Percentiles rank a stretch among this genome's conserved stretches.
Conservation (phyloP, 2,113 vertebrate species). For the Heterochromis multidens region DNA sequence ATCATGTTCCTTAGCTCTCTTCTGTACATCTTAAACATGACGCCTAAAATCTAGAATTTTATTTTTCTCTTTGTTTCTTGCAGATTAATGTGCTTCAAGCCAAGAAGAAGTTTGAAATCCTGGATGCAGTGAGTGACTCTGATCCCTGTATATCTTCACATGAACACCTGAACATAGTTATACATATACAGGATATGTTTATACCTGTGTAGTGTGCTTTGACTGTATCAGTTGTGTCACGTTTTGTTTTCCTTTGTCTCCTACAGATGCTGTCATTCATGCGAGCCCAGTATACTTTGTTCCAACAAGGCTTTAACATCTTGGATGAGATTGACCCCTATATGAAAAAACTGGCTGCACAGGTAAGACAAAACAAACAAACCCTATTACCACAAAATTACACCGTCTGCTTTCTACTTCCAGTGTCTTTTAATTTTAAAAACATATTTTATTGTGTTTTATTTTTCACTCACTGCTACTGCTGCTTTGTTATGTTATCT, state of each 20-base stretch:
- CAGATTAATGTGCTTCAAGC: constrained; percentile 83
- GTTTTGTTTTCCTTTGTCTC: neutral
- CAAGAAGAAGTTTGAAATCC: constrained; percentile 83
- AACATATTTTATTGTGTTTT: neutral
- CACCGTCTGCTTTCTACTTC: neutral
- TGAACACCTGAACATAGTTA: neutral
- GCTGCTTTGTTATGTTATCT: neutral
- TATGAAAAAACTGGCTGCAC: constrained; percentile 92
- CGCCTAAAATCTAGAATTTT: neutral
- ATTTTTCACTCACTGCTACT: neutral
- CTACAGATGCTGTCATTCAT: constrained; percentile 95
- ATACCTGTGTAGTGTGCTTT: neutral
- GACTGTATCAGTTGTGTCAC: neutral
- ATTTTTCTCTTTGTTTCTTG: neutral
- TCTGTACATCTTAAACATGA: neutral
- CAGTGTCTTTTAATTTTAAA: neutral
- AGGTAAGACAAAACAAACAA: constrained; percentile 74
- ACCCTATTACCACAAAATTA: neutral
- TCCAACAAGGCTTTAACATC: constrained; percentile 94
- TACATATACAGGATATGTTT: neutral
- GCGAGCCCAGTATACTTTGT: constrained; percentile 94
- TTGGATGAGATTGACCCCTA: constrained; percentile 91
- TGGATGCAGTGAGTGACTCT: constrained; percentile 74
- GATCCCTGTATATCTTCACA: neutral
- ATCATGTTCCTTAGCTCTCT: neutral